Evolutionary conservation across 2,113 vertebrate species (phyloP).

Genomic region (Chaenocephalus aceratus): DNA sequence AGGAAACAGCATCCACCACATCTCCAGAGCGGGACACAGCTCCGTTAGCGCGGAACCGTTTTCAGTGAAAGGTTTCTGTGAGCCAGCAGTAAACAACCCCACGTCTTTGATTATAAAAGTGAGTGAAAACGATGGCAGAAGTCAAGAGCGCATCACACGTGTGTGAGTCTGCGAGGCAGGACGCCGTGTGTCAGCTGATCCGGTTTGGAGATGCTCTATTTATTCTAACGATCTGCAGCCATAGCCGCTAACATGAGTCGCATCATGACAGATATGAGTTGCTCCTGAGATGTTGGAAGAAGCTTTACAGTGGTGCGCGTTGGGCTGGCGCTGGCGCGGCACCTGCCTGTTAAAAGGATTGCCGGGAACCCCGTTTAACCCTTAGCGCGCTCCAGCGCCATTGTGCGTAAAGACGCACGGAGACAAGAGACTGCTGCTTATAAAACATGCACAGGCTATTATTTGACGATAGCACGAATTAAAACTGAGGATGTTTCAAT

Average conservation of each 20-base stretch:
- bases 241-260: slow-evolving; percentile 83
- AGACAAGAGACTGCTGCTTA: background rate
- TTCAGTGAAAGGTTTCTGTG: background rate
- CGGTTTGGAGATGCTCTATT: slow-evolving; percentile 83
- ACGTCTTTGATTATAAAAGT: background rate
- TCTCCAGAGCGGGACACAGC: slow-evolving; percentile 70
- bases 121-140: background rate
- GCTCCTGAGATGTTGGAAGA: slow-evolving; percentile 87
- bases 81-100: background rate
- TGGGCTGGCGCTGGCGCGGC: slow-evolving; percentile 90
- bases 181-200: slow-evolving; percentile 43
- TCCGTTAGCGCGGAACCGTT: background rate
- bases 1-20: slow-evolving; percentile 86
- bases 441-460: background rate
- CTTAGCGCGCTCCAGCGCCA: slow-evolving; percentile 76
- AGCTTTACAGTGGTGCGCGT: slow-evolving; percentile 75
- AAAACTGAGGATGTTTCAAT: background rate
- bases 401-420: slow-evolving; percentile 50
- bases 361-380: slow-evolving; percentile 91
- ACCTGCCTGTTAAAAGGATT: slow-evolving; percentile 92
- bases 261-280: slow-evolving; percentile 88
- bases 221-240: slow-evolving; percentile 75
- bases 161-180: slow-evolving; percentile 1
- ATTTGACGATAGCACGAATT: background rate
- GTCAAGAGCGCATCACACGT: slow-evolving; percentile 24